A percentile compares a stretch with the other conserved stretches of the same genome.
These are phyloP conservation scores for Epinephelus awoara DNA, from an alignment of 2,797 vertebrate genomes.

Conservation along the genomic window DNA sequence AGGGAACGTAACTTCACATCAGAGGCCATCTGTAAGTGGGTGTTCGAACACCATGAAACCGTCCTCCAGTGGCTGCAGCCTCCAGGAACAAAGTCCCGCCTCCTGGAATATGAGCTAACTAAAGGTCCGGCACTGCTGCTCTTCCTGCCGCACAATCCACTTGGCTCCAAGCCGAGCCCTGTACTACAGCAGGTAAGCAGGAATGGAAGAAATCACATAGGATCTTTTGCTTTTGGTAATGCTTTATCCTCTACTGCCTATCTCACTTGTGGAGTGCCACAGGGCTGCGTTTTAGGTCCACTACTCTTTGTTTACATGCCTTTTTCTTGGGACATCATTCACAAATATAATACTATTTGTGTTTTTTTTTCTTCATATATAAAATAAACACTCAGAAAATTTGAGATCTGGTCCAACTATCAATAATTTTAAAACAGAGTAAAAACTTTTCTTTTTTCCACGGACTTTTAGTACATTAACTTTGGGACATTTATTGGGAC, in stretches of 20 bases:
- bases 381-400: not conserved
- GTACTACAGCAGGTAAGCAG: conserved; percentile 90
- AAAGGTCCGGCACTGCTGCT: conserved; percentile 95
- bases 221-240: not conserved
- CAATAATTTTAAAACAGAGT: no score
- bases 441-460: no score
- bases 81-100: conserved; percentile 81
- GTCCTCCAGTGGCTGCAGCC: conserved; percentile 85
- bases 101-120: conserved; percentile 88
- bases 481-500: no score
- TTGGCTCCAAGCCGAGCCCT: conserved; percentile 83
- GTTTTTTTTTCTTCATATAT: not conserved
- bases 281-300: conserved; percentile 1
- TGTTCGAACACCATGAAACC: conserved; percentile 90
- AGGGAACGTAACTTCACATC: conserved; percentile 91
- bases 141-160: conserved; percentile 93
- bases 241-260: not conserved
- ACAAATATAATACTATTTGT: not conserved
- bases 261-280: not conserved
- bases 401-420: no score
- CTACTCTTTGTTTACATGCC: not conserved
- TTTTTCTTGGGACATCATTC: not conserved
- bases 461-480: no score
- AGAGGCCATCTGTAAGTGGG: conserved; percentile 93
- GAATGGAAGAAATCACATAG: not conserved